Evolutionary conservation across 2,113 vertebrate genomes (phyloP), one percentile per base, ranked within the genome.

Genomic region (Cryptomyrus ogoouensis): DNA sequence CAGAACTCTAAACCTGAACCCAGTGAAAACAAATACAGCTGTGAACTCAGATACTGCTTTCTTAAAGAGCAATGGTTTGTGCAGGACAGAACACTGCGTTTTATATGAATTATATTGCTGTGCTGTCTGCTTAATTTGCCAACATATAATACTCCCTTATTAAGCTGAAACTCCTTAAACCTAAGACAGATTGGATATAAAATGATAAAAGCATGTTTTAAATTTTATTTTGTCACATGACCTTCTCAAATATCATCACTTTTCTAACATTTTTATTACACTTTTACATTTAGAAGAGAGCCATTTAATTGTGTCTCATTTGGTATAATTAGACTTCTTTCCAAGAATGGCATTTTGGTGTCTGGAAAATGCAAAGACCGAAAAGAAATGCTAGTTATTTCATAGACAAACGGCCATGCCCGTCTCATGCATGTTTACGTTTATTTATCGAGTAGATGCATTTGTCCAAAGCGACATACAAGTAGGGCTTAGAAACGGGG

Each of bases 21-120:
- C 53, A 42, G 39, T 44, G 52, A 88, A 88, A 88, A 44, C 56
- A 62, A 88, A 88, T 44, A 44, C 87, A 88, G 87, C 85, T 87
- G 85, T 53, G 50, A 39, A 42, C n/a, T 53, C 85, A 53, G 85
- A 87, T 87, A 56, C 42, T 44, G 44, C 49, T 53, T 31, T 31
- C 27, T 27, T 53, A 27, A 87, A 39, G 85, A 53, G 44, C 46
- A 53, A 19, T 17, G 50, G n/a, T 87, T 87, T 53, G 42, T n/a
- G 50, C 27, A 52, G 47, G 50, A n/a, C 85, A 52, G 10, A 86
- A 86, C 21, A 70, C n/a, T 70, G 27, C 27, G 62, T 70, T 70
- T 70, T 31, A 39, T 80, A 86, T 49, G 44, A 21, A 49, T 49
- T 49, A 50, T 47, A 49, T 86, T 49, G 83, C 83, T 50, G 44